Percentiles rank a stretch among this genome's conserved stretches.
Conservation (phyloP, 2,113 vertebrate genomes). For the Piprites chloris region DNA sequence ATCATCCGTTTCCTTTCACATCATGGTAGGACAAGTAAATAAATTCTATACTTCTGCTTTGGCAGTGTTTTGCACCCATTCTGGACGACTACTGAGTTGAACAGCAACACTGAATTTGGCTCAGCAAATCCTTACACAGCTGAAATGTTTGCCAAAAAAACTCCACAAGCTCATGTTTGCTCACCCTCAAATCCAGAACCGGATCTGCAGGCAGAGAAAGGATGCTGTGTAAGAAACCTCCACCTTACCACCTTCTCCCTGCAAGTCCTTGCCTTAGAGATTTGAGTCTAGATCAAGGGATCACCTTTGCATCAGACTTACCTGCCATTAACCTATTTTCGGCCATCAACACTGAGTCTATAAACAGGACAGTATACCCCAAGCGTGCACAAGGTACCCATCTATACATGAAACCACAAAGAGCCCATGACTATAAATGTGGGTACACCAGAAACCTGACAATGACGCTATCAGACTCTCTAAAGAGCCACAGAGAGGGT, state of each 20-base stretch:
- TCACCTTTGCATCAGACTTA: neutral
- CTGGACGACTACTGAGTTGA: neutral
- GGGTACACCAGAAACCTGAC: neutral
- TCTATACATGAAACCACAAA: neutral
- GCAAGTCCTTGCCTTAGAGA: neutral
- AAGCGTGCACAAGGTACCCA: neutral
- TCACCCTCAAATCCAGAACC: neutral
- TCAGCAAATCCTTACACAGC: neutral
- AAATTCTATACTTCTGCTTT: neutral
- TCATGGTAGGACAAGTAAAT: neutral
- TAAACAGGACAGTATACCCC: neutral
- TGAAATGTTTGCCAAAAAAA: neutral
- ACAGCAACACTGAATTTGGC: neutral
- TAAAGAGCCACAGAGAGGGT: neutral
- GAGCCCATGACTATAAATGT: neutral
- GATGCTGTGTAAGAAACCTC: neutral
- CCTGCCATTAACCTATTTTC: neutral
- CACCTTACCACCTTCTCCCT: neutral
- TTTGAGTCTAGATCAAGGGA: neutral
- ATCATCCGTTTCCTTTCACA: neutral
- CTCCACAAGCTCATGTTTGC: neutral
- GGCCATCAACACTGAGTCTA: neutral
- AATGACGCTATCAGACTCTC: rapidly evolving
- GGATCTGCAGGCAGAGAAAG: neutral
- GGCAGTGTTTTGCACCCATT: neutral